These are phyloP conservation scores for Coluber constrictor DNA, from an alignment of 2,797 vertebrate genomes.

Conservation along the genomic window DNA sequence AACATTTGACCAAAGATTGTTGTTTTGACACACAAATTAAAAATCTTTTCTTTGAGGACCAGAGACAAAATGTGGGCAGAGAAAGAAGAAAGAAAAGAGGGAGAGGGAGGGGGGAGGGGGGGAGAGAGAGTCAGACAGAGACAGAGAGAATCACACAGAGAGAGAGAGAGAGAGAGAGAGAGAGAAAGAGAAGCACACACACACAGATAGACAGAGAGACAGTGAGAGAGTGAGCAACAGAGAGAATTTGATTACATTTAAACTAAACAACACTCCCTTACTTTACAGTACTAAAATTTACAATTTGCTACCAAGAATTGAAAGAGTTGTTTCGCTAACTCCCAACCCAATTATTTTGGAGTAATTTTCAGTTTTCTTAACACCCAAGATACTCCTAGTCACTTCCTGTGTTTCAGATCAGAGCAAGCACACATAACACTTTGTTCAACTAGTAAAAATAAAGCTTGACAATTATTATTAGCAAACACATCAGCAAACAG, in stretches of 20 bases:
- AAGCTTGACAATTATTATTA: neutral
- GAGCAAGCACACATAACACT: neutral
- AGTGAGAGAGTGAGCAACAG: too few species aligned
- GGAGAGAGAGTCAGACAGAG: too few species aligned
- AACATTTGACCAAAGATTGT: neutral
- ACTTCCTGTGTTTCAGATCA: neutral
- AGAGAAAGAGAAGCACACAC: too few species aligned
- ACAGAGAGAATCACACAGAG: too few species aligned
- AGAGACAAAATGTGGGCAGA: neutral
- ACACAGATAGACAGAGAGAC: too few species aligned
- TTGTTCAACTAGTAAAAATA: neutral
- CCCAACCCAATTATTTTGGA: neutral
- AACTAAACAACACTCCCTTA: neutral
- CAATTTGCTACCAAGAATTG: neutral
- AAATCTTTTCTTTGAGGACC: neutral
- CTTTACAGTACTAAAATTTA: neutral
- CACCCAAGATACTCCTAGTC: neutral
- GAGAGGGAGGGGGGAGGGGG: too few species aligned
- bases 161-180: too few species aligned
- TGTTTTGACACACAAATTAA: neutral
- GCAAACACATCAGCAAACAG: neutral
- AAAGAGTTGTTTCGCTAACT: neutral
- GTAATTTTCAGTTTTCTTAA: neutral
- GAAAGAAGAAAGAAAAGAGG: neutral
- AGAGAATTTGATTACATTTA: neutral